phyloP scores from a whole-genome alignment of 1,140 invertebrate species.

The Pogonomyrmex californicus region DNA sequence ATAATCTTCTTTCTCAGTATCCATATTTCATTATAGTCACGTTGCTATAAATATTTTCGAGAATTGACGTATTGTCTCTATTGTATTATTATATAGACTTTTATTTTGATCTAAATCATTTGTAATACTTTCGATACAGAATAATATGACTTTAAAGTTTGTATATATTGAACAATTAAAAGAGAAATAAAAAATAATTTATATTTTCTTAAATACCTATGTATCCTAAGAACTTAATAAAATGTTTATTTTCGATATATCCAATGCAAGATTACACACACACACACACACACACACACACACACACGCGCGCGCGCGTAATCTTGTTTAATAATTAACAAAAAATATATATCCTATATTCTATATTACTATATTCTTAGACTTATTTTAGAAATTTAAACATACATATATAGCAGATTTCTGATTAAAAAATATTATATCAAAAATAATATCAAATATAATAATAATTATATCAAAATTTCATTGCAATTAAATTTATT shows the following conservation, averaged over 20 bases:
- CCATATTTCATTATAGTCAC: slow-evolving; percentile 50
- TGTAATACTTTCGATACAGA: not conserved
- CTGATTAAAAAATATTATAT: not conserved
- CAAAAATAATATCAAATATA: not conserved
- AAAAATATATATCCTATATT: not conserved
- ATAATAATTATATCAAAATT: not conserved
- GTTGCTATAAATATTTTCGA: slow-evolving; percentile 62
- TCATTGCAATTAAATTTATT: not conserved
- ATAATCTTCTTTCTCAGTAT: slow-evolving; percentile 20
- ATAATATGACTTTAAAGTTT: not conserved
- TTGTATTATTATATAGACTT: not conserved
- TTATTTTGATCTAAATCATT: not conserved
- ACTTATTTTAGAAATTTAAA: not conserved
- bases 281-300: too few species aligned
- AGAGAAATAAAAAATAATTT: not conserved
- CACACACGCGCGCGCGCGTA: too few species aligned
- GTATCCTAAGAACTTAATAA: not conserved
- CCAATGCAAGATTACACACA: not conserved
- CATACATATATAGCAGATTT: not conserved
- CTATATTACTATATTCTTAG: not conserved
- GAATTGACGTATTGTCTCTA: not conserved
- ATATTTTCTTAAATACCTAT: not conserved
- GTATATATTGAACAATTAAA: not conserved
- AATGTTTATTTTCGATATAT: not conserved
- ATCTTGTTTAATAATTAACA: not conserved